Base-by-base conservation (phyloP, 2,113 vertebrate genomes). In the Eubucco bourcierii region DNA sequence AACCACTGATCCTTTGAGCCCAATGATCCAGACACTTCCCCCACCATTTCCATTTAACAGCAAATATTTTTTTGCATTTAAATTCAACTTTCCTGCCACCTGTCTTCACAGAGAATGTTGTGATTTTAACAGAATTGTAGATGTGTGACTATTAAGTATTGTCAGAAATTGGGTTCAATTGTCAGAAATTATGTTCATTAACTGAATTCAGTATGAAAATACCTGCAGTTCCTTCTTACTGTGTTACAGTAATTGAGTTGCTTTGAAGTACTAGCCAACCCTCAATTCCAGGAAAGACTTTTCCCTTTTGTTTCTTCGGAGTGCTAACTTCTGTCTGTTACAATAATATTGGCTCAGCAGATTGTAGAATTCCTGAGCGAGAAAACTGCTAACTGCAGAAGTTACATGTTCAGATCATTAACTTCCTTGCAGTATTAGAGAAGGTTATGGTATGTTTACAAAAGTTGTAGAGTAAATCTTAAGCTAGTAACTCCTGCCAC, bases 261-360 rank as follows among this genome's bases (percentile, higher is more conserved):
- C 44, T 95, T 67, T 90, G 84, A 92, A 55, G 65, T 72, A 52
- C 66, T 91, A 83, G 76, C 80, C 79, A 96, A 83, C 81, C 65
- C 63, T 95, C 73, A 92, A 80, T 93, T 89, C 90, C 81, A 80
- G 68, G 60, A 88, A 87, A 39, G 4, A 52, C 47, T 75, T 88
- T 88, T 88, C 87, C 59, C 29, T 65, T 83, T 71, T 41, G 28
- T 18, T 14, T 73, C 46, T 90, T 79, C 63, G 72, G 58, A 81
- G 76, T 75, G 50, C 34, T 52, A 56, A 58, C 50, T 88, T 63
- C n/a, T 64, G 77, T 90, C 66, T 27, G 6, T 79, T 88, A 79
- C 81, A 95, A 63, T 52, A 71, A 31, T 68, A 80, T 84, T 88
- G 58, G 18, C 78, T 93, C 82, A 86, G 94, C 39, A 63, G 68